Conservation (phyloP, 2,113 vertebrate genomes). For the Psilopogon haemacephalus region DNA sequence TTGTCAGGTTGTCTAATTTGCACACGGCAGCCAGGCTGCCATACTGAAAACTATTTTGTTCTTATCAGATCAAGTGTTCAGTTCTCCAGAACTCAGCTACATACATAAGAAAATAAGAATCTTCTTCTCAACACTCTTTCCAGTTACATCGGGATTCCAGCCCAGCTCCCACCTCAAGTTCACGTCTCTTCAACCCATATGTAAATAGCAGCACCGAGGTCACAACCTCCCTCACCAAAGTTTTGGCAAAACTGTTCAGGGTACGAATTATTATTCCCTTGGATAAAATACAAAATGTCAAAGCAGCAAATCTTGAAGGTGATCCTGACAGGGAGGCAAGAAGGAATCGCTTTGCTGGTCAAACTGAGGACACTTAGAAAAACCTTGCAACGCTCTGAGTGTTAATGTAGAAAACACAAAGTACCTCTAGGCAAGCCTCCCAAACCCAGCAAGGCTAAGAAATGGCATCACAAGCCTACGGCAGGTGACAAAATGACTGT, state of each 20-base stretch:
- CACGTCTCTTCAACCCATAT: background rate
- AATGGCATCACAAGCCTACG: background rate
- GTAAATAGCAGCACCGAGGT: background rate
- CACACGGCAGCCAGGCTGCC: background rate
- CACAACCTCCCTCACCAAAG: background rate
- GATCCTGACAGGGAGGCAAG: background rate
- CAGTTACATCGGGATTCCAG: background rate
- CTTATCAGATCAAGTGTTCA: background rate
- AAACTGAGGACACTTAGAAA: background rate
- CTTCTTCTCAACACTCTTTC: background rate
- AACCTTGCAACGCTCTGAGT: background rate
- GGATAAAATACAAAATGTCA: background rate
- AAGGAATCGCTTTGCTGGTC: background rate
- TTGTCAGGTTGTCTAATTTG: background rate
- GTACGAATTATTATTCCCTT: background rate
- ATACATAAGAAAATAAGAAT: background rate
- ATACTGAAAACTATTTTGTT: background rate
- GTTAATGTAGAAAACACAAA: background rate
- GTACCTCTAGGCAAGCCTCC: background rate
- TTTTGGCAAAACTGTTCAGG: background rate
- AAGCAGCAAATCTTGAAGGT: background rate
- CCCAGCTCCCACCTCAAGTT: background rate
- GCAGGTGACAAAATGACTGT: background rate
- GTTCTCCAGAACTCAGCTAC: background rate
- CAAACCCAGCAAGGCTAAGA: background rate